Percentiles rank a stretch among this genome's conserved stretches.
These are phyloP conservation scores for Paratilapia polleni DNA, from an alignment of 2,113 vertebrate species.

Conservation along the genomic window DNA sequence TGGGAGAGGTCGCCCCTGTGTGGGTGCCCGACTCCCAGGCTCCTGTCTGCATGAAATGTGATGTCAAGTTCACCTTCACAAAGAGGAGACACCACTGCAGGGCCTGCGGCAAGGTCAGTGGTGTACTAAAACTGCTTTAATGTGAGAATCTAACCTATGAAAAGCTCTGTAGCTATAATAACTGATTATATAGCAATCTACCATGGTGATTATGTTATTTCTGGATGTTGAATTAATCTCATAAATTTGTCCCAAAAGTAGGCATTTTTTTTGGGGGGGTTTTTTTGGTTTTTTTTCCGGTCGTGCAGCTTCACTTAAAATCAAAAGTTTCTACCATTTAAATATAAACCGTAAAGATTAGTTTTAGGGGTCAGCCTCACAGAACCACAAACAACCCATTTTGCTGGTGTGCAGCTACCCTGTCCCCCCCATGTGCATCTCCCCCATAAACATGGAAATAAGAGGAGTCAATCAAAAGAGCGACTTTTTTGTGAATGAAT, in stretches of 20 bases:
- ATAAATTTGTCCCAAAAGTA: neutral
- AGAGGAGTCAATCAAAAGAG: too few relatives aligned
- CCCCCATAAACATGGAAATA: too few relatives aligned
- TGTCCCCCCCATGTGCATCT: too few relatives aligned
- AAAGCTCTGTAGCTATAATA: neutral
- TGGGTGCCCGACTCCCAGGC: constrained; percentile 99
- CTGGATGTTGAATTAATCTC: neutral
- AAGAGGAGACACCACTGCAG: constrained; percentile 99
- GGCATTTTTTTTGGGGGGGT: neutral
- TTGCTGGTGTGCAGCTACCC: neutral
- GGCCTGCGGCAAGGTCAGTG: constrained; percentile 97
- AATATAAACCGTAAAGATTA: neutral
- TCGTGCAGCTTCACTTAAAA: neutral
- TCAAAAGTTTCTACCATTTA: neutral
- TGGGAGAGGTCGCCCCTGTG: constrained; percentile 95
- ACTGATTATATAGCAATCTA: neutral
- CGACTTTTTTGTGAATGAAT: neutral
- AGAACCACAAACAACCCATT: neutral
- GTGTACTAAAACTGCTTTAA: neutral
- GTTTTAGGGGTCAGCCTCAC: neutral
- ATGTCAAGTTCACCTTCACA: constrained; percentile 97
- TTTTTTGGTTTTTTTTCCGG: neutral
- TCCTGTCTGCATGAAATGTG: constrained; percentile 98
- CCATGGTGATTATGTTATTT: neutral
- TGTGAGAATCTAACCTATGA: neutral